A percentile compares a stretch with the other conserved stretches of the same genome.
Evolutionary conservation across 2,113 vertebrate genomes (phyloP).

Genomic region (Parus major): DNA sequence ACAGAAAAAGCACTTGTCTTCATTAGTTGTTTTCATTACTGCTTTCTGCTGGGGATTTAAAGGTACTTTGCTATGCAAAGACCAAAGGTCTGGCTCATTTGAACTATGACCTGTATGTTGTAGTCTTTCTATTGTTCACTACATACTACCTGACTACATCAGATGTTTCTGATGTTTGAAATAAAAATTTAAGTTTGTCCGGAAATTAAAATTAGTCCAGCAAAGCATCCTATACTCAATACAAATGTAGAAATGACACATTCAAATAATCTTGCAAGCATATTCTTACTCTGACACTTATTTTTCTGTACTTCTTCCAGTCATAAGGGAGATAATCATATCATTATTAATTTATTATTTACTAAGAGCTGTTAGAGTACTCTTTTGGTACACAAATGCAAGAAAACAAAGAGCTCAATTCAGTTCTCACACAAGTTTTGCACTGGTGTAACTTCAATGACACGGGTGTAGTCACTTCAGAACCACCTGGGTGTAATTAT

Average conservation of each 20-base stretch:
- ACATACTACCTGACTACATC: not conserved
- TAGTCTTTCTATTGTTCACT: not conserved
- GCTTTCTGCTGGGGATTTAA: not conserved
- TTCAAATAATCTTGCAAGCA: not conserved
- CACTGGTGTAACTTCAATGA: constrained; percentile 35
- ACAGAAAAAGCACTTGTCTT: not conserved
- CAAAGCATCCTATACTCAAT: not conserved
- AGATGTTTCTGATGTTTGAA: not conserved
- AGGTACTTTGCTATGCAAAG: not conserved
- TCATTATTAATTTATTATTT: constrained; percentile 70
- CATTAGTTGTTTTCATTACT: not conserved
- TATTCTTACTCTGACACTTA: constrained; percentile 4
- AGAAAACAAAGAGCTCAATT: constrained; percentile 47
- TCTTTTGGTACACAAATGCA: constrained; percentile 45
- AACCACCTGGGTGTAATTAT: constrained; percentile 67
- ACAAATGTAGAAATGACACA: not conserved
- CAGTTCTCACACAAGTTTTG: constrained; percentile 42
- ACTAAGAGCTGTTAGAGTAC: constrained; percentile 58
- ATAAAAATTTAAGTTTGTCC: not conserved
- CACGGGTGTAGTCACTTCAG: constrained; percentile 60
- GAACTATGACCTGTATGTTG: not conserved
- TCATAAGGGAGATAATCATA: constrained; percentile 43
- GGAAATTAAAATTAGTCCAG: not conserved
- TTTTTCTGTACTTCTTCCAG: constrained; percentile 44
- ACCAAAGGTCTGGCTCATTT: not conserved